Base-by-base conservation (phyloP, 2,888 invertebrate genomes). In the Dynastes tityus region DNA sequence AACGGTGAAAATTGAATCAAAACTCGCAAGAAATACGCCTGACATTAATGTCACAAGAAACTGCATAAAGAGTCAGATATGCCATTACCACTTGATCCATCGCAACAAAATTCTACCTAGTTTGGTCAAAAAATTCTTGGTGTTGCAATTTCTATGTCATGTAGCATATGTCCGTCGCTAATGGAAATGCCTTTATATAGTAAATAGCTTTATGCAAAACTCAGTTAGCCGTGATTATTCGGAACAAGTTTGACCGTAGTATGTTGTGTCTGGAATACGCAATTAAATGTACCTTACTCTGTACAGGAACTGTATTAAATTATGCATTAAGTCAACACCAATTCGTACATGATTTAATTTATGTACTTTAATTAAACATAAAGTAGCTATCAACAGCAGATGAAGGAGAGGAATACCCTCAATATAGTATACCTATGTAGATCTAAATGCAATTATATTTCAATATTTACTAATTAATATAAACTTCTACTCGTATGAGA, bases 281-380 rank as follows among this genome's bases (percentile, higher is more conserved):
- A 73, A 58, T 73, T 58, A 73, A 73, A 58, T 73, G 40, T 37
- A 58, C 73, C 73, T 73, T 73, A 40, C 73, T 58, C 37, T 58
- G 53, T 13, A 40, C 40, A n/a, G 40, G 40, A 16, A 27, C 73
- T 45, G 37, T 71, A 53, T 58, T 73, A 37, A 73, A 73, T 73
- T 73, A 58, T 73, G 40, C 22, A 55, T 61, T 58, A 58, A 11
- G 40, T 40, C 55, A 22, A 73, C 40, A 11, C 61, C 40, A 37
- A 22, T 45, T 45, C 45, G 45, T 40, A 73, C 58, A 73, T 73
- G 40, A 73, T 73, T 73, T 58, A 73, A 55, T 71, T 55, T 55
- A 55, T 32, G 53, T 71, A 58, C n/a, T 71, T 71, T 55, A 71
- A 71, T 73, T 73, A 73, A 73, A 73, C 45, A 58, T 73, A 73